Base-by-base conservation (phyloP, 2,113 vertebrate species). In the Megaceryle maxima region DNA sequence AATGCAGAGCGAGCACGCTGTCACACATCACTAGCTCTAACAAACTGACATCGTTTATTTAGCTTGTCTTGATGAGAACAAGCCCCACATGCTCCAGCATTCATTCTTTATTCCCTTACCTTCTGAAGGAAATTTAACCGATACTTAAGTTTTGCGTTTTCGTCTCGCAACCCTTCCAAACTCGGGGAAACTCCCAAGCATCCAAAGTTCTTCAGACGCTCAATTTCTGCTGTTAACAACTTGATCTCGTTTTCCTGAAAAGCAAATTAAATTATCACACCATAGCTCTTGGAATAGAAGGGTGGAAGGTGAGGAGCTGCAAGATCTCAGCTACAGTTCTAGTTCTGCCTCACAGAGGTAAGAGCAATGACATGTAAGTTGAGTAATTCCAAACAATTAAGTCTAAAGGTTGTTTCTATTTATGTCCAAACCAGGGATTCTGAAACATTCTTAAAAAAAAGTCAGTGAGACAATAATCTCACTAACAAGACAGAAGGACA, bases 131-230 rank as follows among this genome's bases (percentile, higher is more conserved):
- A 98, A 93, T 99, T 99, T 72, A 99, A 86, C 3, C 99, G 98
- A 80, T 99, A 99, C 35, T 99, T 99, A 20, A 99, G 98, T 62
- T 97, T 98, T 56, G 98, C 31, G 96, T 99, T 99, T 83, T 99
- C 99, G 90, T 99, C 99, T 63, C 94, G 91, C 89, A 99, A 93
- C 25, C 98, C 97, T 5, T 99, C 98, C 95, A 99, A 94, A 43
- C 93, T 97, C 0, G 98, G 79, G 14, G 98, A 98, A 2, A 96
- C 77, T 78, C 97, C 96, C 63, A 96, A 92, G 79, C 87, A 96
- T 26, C 97, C 96, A 2, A 97, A 97, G 76, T 98, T 99, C 96
- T 98, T 99, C 89, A 99, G 96, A 26, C 26, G 93, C 80, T 99
- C 98, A 4, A 99, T 98, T 97, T 99, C 99, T 51, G 98, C 98